A percentile compares a stretch with the other conserved stretches of the same genome.
Conservation (phyloP, 1,140 invertebrate species). For the Drosophila willistoni region DNA sequence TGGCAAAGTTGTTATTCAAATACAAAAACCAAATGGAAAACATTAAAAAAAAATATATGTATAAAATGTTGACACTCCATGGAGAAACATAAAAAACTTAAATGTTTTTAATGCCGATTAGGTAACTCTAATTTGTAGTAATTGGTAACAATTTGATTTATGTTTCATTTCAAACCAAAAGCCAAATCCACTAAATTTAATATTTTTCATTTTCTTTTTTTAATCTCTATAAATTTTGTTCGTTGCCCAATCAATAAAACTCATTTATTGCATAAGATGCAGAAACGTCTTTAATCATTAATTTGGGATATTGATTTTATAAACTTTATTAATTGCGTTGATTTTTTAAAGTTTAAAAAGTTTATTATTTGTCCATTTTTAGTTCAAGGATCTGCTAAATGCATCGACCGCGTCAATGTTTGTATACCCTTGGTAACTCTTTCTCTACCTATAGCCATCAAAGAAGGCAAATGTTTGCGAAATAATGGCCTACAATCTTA, state of each 20-base stretch:
- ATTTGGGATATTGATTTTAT: neutral
- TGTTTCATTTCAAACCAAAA: slow-evolving; percentile 1
- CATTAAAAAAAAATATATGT: slow-evolving; percentile 19
- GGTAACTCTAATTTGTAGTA: slow-evolving; percentile 7
- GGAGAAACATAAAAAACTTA: neutral
- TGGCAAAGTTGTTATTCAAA: slow-evolving; percentile 61
- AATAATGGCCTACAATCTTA: too few relatives aligned
- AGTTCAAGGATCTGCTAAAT: too few relatives aligned
- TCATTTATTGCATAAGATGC: neutral
- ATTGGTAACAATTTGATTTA: slow-evolving; percentile 10
- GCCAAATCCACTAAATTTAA: slow-evolving; percentile 6
- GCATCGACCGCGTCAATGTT: too few relatives aligned
- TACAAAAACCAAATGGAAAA: slow-evolving; percentile 70
- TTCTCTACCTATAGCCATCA: too few relatives aligned
- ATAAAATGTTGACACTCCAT: slow-evolving; percentile 8
- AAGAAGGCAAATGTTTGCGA: too few relatives aligned
- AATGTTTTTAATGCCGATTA: slow-evolving; percentile 8
- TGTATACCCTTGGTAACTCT: too few relatives aligned
- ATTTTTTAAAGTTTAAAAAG: too few relatives aligned
- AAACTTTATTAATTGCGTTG: too few relatives aligned
- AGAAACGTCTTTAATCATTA: too few relatives aligned
- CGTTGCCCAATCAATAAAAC: neutral
- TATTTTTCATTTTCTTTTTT: neutral
- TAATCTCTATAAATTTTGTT: neutral
- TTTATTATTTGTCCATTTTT: too few relatives aligned